Percentiles rank a stretch among this genome's conserved stretches.
Evolutionary conservation across 2,888 invertebrate species (phyloP).

Genomic region (Blastobasis lacticolella): DNA sequence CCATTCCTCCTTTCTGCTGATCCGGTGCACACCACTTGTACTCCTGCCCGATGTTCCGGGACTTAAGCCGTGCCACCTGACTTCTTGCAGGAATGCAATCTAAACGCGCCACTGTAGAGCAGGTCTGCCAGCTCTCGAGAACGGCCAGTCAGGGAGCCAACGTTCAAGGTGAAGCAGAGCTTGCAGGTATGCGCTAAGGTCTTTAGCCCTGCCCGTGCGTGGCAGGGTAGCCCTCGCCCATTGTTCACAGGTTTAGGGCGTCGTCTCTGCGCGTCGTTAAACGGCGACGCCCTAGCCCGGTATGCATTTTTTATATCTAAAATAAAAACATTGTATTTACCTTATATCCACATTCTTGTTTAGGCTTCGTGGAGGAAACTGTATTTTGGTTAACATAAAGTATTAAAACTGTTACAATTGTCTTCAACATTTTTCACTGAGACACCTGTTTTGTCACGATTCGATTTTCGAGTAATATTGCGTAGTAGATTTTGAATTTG

Average conservation of each 20-base stretch:
- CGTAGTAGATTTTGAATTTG: too few species aligned
- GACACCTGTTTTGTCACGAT: too few species aligned
- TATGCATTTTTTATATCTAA: not conserved
- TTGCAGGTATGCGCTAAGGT: not conserved
- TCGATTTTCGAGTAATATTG: too few species aligned
- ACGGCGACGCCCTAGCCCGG: not conserved
- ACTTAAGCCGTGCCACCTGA: too few species aligned
- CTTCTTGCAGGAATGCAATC: too few species aligned
- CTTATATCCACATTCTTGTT: slow-evolving; percentile 57
- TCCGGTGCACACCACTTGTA: too few species aligned
- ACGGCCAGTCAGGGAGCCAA: too few species aligned
- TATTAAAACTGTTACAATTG: not conserved
- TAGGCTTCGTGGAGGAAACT: slow-evolving; percentile 10
- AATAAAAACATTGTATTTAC: slow-evolving; percentile 26
- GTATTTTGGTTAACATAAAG: not conserved
- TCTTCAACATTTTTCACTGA: not conserved
- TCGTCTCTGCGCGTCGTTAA: not conserved
- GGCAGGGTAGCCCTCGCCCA: not conserved
- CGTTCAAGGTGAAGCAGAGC: not conserved
- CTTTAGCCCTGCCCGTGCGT: too few species aligned
- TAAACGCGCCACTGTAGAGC: too few species aligned
- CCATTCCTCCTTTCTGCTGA: too few species aligned
- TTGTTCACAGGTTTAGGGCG: not conserved
- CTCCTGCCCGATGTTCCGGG: too few species aligned
- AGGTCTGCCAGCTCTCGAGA: too few species aligned